Evolutionary conservation across 2,113 vertebrate species (phyloP).

Genomic region (Bombycilla garrulus): DNA sequence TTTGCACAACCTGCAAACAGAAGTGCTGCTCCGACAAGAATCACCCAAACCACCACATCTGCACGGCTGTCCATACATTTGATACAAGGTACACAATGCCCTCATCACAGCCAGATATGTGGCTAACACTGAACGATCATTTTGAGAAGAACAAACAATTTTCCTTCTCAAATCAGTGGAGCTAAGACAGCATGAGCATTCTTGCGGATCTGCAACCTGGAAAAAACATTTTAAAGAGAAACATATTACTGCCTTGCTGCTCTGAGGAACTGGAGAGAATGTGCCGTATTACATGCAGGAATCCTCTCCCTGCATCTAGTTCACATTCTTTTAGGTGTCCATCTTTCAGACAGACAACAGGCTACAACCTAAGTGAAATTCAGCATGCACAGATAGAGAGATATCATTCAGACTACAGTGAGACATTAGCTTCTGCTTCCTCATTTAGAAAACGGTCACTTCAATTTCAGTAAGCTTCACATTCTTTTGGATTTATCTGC

Average conservation of each 20-base stretch:
- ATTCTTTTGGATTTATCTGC: background rate
- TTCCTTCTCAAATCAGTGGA: background rate
- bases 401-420: fast-evolving
- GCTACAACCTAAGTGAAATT: background rate
- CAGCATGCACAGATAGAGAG: background rate
- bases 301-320: background rate
- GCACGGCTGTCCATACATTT: fast-evolving
- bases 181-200: background rate
- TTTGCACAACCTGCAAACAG: background rate
- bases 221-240: background rate
- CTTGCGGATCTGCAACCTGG: background rate
- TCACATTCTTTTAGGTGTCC: background rate
- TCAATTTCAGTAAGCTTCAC: fast-evolving
- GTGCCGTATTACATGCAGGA: background rate
- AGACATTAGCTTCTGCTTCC: background rate
- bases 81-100: background rate
- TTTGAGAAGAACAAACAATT: background rate
- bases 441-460: background rate
- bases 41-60: background rate
- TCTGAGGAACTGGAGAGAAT: background rate
- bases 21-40: background rate
- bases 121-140: background rate
- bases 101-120: fast-evolving
- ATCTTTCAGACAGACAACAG: background rate
- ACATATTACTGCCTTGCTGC: background rate